Base-by-base conservation (phyloP, 2,797 vertebrate genomes). In the Oryzias dopingdopingensis region DNA sequence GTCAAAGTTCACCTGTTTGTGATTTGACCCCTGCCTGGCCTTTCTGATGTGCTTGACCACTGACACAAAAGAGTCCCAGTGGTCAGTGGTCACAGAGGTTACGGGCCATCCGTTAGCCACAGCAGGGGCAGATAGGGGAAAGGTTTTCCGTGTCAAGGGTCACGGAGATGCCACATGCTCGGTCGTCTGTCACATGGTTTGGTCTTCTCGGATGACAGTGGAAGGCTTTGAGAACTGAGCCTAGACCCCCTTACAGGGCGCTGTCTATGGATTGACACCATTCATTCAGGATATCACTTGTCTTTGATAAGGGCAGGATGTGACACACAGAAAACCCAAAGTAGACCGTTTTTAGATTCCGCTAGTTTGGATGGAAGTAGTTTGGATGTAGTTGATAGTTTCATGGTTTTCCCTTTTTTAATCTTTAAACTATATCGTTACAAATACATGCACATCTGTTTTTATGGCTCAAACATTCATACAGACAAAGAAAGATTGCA, bases 161-260 rank as follows among this genome's bases (percentile, higher is more conserved):
- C 84, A 65, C 43, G 2, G 65, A 75, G 84, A 89, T 88, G 85
- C 86, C 88, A 87, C 88, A 87, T 89, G 87, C 72, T 89, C 72
- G 62, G 50, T 86, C 85, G 77, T 86, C 82, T 87, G 87, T 88
- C 82, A 81, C 82, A 75, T 58, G 57, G 74, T 56, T 72, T 3
- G 20, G 44, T 48, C 54, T 42, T 83, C 73, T 88, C 72, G 47
- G 69, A 64, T 90, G 86, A 87, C 84, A 84, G 76, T 63, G 66
- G 62, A 66, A 2, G 55, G 73, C 79, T 86, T 72, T 85, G 59
- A 81, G 80, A 75, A 59, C 32, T 1, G 18, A 62, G 57, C 37
- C 44, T 43, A 1, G 47, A 24, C 50, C 54, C 52, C 49, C 20
- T 26, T 47, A 23, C 23, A 17, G 48, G 61, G 52, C 54, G 7